Percentiles rank a stretch among this genome's conserved stretches.
phyloP scores from a whole-genome alignment of 2,797 vertebrate genomes.

The Muraenolepis orangiensis region DNA sequence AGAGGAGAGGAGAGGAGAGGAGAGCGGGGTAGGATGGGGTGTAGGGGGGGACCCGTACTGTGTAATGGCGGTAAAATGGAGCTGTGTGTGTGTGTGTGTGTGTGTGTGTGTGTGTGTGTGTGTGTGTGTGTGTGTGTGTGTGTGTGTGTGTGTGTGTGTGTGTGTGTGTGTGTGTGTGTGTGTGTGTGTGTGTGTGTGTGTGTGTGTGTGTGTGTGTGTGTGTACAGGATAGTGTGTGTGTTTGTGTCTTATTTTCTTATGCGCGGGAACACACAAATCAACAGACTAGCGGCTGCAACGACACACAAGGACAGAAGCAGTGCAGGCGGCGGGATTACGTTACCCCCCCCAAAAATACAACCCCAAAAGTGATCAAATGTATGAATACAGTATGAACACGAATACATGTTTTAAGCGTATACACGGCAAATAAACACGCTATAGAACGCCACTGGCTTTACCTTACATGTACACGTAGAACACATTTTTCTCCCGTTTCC shows the following conservation, averaged over 20 bases:
- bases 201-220: slow-evolving; percentile 25
- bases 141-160: slow-evolving; percentile 4
- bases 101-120: neutral
- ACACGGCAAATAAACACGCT: neutral
- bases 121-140: slow-evolving; percentile 32
- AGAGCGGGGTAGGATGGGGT: too few species aligned
- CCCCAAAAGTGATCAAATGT: neutral
- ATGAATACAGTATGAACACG: too few species aligned
- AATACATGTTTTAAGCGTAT: neutral
- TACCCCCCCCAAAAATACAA: neutral
- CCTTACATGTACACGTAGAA: slow-evolving; percentile 26
- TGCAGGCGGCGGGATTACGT: neutral
- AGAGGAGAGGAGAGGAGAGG: too few species aligned
- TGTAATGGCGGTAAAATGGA: slow-evolving; percentile 74
- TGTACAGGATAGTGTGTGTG: too few species aligned
- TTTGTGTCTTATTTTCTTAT: too few species aligned
- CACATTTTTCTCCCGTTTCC: neutral
- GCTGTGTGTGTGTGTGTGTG: slow-evolving; percentile 50
- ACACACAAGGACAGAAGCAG: neutral
- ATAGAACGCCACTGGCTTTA: neutral
- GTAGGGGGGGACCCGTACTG: slow-evolving; percentile 63
- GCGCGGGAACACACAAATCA: neutral
- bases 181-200: slow-evolving; percentile 4
- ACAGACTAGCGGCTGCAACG: slow-evolving; percentile 54
- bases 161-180: slow-evolving; percentile 53